Evolutionary conservation across 2,888 invertebrate genomes (phyloP), one percentile per base, ranked within the genome.

Genomic region (Leistus spinibarbis): DNA sequence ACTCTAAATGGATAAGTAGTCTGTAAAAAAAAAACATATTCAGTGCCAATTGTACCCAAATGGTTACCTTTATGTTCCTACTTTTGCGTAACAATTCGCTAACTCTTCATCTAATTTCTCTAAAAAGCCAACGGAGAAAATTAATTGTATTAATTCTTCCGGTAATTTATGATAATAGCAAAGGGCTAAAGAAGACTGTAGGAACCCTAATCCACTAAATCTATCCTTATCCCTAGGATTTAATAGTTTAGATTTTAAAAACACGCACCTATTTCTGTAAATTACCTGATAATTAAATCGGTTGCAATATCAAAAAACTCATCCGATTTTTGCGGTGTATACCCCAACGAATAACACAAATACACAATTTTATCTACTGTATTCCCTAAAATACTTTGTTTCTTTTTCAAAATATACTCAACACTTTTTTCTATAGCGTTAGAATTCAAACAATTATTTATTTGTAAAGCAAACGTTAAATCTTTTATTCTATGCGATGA

Each of bases 111-210:
- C 91, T 0, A 91, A 81, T 78, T 87, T 86, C 78, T 89, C 88
- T 78, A 91, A 86, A 81, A 91, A 91, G 70, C 87, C 86, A 0
- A 89, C 87, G 77, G 88, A 89, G 81, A 91, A 91, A 60, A 90
- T 87, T 78, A 86, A 85, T 79, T 88, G 86, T 20, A 90, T 85
- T 10, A 90, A 82, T 20, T 86, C 82, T 65, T 85, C 84, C 0
- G 89, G 86, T 60, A 90, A 82, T 13, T 83, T 80, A 78, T 89
- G 86, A 79, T 87, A 90, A 81, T 85, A 90, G 76, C 88, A 87
- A 10, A 91, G 80, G 0, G 89, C 86, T 17, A 90, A 79, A 60
- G 87, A 86, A 10, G 87, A 83, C 79, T 90, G 88, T 7, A 91
- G 82, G 66, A 90, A 83, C 0, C 86, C 82, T 23, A 90, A 81